phyloP scores from a whole-genome alignment of 2,888 invertebrate species.

The Sepiola atlantica region DNA sequence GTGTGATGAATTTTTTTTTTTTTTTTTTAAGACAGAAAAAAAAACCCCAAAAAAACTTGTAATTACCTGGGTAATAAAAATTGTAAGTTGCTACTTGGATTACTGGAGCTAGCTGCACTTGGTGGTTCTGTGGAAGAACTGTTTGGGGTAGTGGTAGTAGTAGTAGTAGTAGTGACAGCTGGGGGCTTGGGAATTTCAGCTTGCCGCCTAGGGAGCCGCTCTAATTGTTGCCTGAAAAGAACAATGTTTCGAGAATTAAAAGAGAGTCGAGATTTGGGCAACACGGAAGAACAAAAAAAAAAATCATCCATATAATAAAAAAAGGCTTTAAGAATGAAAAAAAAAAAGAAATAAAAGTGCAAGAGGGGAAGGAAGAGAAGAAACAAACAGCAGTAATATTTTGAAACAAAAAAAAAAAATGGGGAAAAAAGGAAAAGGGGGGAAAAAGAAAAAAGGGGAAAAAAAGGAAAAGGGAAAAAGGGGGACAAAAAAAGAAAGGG shows the following conservation, averaged over 20 bases:
- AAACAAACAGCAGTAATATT: too few relatives aligned
- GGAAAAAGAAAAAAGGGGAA: too few relatives aligned
- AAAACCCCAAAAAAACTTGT: too few relatives aligned
- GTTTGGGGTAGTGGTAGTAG: constrained; percentile 38
- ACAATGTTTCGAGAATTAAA: constrained; percentile 16
- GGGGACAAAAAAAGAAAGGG: too few relatives aligned
- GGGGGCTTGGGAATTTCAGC: constrained; percentile 80
- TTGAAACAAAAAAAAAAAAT: too few relatives aligned
- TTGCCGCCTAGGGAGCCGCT: constrained; percentile 89
- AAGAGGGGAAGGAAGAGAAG: too few relatives aligned
- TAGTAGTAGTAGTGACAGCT: constrained; percentile 55
- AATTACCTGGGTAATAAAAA: constrained; percentile 77
- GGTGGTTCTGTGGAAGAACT: constrained; percentile 44
- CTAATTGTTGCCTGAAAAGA: constrained; percentile 85
- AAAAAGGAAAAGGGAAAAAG: too few relatives aligned
- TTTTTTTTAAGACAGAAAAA: too few relatives aligned
- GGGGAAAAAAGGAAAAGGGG: too few relatives aligned
- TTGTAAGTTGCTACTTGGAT: constrained; percentile 72
- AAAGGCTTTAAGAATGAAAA: neutral
- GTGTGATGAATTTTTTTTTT: too few relatives aligned
- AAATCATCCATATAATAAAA: neutral
- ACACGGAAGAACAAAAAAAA: neutral
- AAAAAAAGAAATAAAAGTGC: too few relatives aligned
- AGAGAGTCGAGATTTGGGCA: constrained; percentile 20
- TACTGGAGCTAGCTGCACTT: constrained; percentile 47